phyloP scores from a whole-genome alignment of 1,140 invertebrate genomes.

The Aleiodes sp. region DNA sequence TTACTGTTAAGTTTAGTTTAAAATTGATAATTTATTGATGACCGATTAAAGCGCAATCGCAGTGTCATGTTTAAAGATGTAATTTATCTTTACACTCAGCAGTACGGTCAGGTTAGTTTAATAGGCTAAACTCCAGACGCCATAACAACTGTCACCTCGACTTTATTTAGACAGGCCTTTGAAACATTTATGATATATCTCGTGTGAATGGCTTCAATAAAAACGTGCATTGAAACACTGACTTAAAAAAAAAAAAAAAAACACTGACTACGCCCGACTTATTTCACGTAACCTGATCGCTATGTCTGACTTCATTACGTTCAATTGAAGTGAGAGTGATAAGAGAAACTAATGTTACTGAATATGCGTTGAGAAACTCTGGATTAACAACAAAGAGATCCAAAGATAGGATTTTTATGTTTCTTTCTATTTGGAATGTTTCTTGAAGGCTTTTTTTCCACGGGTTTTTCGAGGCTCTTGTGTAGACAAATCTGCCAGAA shows the following conservation, averaged over 20 bases:
- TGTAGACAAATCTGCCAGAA: conserved; percentile 36
- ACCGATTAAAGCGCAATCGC: background rate
- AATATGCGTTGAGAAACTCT: background rate
- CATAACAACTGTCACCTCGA: conserved; percentile 25
- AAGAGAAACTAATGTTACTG: background rate
- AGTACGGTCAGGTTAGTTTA: conserved; percentile 11
- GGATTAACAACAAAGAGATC: background rate
- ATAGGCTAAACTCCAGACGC: conserved; percentile 35
- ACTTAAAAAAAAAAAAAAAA: too few species aligned
- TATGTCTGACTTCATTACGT: background rate
- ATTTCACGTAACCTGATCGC: background rate
- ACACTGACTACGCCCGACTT: conserved; percentile 8
- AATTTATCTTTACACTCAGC: background rate
- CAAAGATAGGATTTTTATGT: too few species aligned
- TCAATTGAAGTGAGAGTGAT: background rate
- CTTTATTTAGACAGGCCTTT: conserved; percentile 37
- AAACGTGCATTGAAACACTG: conserved; percentile 37
- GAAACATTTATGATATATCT: too few species aligned
- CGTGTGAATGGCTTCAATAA: conserved; percentile 46
- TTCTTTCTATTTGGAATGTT: too few species aligned
- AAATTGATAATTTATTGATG: too few species aligned
- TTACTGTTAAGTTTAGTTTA: too few species aligned
- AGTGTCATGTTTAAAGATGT: background rate
- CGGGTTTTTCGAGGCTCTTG: conserved; percentile 13
- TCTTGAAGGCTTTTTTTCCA: too few species aligned